phyloP scores from a whole-genome alignment of 2,888 invertebrate species.

The Caenorhabditis sinica region DNA sequence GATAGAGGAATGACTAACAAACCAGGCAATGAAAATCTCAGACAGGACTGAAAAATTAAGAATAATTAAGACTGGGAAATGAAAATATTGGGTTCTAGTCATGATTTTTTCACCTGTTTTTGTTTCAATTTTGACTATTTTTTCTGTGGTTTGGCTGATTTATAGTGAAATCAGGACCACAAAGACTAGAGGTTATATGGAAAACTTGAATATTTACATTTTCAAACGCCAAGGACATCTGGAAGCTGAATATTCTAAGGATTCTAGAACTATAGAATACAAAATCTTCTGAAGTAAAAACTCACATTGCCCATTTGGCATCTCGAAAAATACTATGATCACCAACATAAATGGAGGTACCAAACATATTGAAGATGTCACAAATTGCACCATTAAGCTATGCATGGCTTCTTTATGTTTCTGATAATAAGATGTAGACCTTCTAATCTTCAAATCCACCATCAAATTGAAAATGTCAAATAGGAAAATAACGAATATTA shows the following conservation, averaged over 20 bases:
- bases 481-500: not conserved
- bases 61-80: not conserved
- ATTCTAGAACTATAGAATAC: too few species aligned
- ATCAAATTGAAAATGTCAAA: slow-evolving; percentile 19
- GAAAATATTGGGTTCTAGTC: not conserved
- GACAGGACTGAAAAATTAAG: slow-evolving; percentile 23
- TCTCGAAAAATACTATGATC: not conserved
- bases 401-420: slow-evolving; percentile 4
- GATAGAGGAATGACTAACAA: slow-evolving; percentile 24
- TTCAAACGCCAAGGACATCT: too few species aligned
- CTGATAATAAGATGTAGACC: slow-evolving; percentile 12
- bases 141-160: not conserved
- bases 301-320: slow-evolving; percentile 12
- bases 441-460: slow-evolving; percentile 15
- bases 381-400: slow-evolving; percentile 21
- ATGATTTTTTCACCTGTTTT: not conserved
- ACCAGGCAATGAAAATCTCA: slow-evolving; percentile 23
- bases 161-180: not conserved
- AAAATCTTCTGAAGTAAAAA: not conserved
- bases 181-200: too few species aligned
- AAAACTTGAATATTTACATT: too few species aligned
- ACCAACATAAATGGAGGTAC: slow-evolving; percentile 21
- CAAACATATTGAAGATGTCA: slow-evolving; percentile 10
- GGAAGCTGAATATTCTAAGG: too few species aligned
- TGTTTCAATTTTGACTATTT: not conserved